Conservation (phyloP, 2,113 vertebrate genomes). For the Axis porcinus region DNA sequence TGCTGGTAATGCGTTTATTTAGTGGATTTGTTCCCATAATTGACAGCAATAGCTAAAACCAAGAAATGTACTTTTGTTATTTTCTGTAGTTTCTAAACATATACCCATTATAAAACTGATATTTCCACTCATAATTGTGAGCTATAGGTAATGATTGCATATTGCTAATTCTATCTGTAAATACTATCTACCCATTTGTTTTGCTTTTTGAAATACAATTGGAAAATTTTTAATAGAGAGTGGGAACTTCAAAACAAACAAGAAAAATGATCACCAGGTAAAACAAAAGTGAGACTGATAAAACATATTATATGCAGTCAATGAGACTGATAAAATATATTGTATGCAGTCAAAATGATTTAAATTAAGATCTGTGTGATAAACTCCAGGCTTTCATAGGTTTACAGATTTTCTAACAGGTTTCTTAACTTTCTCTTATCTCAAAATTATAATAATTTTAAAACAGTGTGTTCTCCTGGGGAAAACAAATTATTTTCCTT, state of each 20-base stretch:
- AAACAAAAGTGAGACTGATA: not conserved
- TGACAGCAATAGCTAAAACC: not conserved
- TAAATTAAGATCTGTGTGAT: not conserved
- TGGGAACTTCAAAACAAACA: not conserved
- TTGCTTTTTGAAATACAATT: not conserved
- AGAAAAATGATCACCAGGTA: not conserved
- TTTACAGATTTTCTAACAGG: not conserved
- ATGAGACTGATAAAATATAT: not conserved
- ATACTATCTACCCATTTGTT: not conserved
- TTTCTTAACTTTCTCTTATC: not conserved
- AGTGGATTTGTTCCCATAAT: not conserved
- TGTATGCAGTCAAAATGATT: not conserved
- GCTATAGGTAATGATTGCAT: not conserved
- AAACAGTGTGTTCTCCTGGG: not conserved
- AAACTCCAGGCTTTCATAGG: not conserved
- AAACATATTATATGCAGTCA: not conserved
- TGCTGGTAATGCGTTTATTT: not conserved
- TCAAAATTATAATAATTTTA: not conserved
- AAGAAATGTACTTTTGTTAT: not conserved
- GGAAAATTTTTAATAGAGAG: not conserved
- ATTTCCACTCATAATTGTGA: not conserved
- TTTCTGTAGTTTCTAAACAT: not conserved
- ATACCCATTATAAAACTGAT: not conserved
- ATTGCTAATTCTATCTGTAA: not conserved
- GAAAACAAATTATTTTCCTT: not conserved